These are phyloP conservation scores for Osedax fenrisi DNA, from an alignment of 2,888 invertebrate genomes.

Conservation along the genomic window DNA sequence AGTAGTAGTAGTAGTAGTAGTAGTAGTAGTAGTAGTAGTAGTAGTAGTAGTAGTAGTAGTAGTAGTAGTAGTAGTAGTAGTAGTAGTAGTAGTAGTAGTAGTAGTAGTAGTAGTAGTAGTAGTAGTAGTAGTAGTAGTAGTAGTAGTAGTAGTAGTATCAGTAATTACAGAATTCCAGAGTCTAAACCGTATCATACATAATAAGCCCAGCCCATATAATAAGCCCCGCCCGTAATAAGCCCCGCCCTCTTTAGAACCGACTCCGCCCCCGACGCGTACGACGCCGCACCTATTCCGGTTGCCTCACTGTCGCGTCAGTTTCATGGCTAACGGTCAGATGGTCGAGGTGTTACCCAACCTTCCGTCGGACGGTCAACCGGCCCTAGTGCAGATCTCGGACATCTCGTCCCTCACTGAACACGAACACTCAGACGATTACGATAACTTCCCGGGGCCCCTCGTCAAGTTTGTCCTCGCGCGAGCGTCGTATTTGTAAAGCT, in stretches of 20 bases:
- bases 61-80: background rate
- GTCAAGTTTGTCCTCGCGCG: conserved; percentile 54
- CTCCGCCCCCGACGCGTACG: conserved; percentile 52
- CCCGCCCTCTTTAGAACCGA: background rate
- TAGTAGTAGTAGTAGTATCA: background rate
- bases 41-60: background rate
- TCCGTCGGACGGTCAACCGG: conserved; percentile 67
- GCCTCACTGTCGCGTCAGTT: conserved; percentile 59
- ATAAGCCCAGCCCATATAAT: too few species aligned
- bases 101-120: background rate
- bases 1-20: conserved; percentile 2
- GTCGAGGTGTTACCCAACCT: conserved; percentile 67
- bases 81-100: background rate
- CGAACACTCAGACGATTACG: conserved; percentile 39
- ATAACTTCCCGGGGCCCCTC: conserved; percentile 72
- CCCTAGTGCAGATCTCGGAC: conserved; percentile 65
- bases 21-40: background rate
- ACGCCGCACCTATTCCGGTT: conserved; percentile 72
- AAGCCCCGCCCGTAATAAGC: too few species aligned
- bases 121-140: background rate
- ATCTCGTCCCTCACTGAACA: conserved; percentile 43
- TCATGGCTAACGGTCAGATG: conserved; percentile 57
- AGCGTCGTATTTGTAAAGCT: too few species aligned
- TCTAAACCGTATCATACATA: too few species aligned
- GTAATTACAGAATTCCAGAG: too few species aligned